Evolutionary conservation across 2,797 vertebrate species (phyloP).

Genomic region (Iguana delicatissima): DNA sequence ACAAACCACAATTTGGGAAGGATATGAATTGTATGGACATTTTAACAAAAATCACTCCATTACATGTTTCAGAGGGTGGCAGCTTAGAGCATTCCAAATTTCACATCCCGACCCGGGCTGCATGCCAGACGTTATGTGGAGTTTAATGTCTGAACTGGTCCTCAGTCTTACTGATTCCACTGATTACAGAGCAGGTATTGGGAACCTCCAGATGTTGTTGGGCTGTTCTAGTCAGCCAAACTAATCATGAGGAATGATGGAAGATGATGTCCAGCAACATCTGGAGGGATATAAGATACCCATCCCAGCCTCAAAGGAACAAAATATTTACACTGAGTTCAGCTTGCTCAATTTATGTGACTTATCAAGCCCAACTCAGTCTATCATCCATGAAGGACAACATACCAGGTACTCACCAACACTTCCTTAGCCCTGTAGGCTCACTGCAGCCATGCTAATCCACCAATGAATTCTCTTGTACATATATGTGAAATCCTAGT

Average conservation of each 20-base stretch:
- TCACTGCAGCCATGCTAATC: too few species aligned
- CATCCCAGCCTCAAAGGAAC: neutral
- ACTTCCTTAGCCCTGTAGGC: too few species aligned
- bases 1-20: neutral
- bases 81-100: neutral
- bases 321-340: neutral
- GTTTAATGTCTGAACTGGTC: neutral
- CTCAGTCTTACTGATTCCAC: neutral
- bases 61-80: neutral
- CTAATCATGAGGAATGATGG: neutral
- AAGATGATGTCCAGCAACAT: neutral
- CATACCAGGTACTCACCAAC: too few species aligned
- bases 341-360: too few species aligned
- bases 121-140: neutral
- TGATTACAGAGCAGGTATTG: neutral
- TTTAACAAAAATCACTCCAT: neutral
- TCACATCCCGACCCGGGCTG: neutral
- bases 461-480: too few species aligned
- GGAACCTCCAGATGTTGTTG: neutral
- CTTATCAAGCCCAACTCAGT: too few species aligned
- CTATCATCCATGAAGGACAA: too few species aligned
- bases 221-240: neutral
- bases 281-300: neutral
- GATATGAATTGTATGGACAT: too few species aligned
- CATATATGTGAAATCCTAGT: too few species aligned